Base-by-base conservation (phyloP, 2,888 invertebrate genomes). In the Euphydryas editha region DNA sequence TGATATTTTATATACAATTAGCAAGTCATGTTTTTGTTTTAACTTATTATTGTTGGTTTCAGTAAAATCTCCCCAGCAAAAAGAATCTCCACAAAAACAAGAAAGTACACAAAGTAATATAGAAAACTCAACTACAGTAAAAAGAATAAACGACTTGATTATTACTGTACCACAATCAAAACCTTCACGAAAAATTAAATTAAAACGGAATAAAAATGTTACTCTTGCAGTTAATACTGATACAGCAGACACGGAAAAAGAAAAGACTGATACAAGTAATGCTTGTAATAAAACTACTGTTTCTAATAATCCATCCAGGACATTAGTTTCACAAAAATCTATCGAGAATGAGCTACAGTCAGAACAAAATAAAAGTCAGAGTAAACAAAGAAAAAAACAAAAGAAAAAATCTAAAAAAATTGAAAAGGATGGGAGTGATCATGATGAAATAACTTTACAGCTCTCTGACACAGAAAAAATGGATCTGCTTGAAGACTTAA, bases 381-480 rank as follows among this genome's bases (percentile, higher is more conserved):
- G 18, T 10, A 65, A 65, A 62, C 36, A 79, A 76, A 59, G 65
- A 36, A 70, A 62, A 73, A 81, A 77, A 54, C 88, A 85, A 65
- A 84, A 81, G 49, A 85, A 82, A 65, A 75, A 73, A 30, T 81
- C 78, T 68, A 83, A 81, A 63, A 83, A 82, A 59, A 76, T 73
- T 20, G 79, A 78, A 0, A 84, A 86, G 70, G 84, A 86, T 59
- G 87, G 84, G 1, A 85, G 87, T 44, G 90, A 93, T 71, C 85
- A 88, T 5, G 92, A 93, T 71, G 93, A 93, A 73, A 91, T 93
- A 39, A 91, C 86, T 1, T 70, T 93, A 0, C 88, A 94, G 63
- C 68, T 92, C 17, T 93, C 93, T 0, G 92, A 93, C 77, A 80
- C 89, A 1, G 92, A 92, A 68, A 92, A 93, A 74, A 90, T 92